Conservation (phyloP, 1,140 invertebrate genomes). For the Neomicropteryx cornuta region DNA sequence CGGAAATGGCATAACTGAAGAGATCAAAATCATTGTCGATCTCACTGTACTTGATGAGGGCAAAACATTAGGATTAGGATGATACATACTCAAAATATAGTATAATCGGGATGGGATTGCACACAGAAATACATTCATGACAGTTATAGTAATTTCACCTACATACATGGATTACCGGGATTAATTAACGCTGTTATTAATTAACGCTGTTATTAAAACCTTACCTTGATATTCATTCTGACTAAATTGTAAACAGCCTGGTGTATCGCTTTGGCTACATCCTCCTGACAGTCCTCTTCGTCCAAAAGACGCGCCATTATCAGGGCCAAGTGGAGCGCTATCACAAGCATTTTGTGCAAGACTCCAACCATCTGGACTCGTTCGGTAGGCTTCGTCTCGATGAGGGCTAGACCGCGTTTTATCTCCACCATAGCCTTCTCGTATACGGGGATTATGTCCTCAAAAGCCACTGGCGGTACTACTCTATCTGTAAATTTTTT, state of each 20-base stretch:
- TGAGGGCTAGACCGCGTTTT: slow-evolving; percentile 39
- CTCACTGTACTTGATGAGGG: too few relatives aligned
- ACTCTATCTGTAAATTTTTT: slow-evolving; percentile 45
- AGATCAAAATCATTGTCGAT: too few relatives aligned
- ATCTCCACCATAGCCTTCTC: slow-evolving; percentile 65
- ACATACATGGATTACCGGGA: too few relatives aligned
- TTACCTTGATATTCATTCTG: slow-evolving; percentile 55
- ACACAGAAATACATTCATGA: too few relatives aligned
- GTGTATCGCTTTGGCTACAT: slow-evolving; percentile 45
- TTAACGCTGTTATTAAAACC: too few relatives aligned
- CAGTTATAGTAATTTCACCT: too few relatives aligned
- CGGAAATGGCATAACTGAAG: too few relatives aligned
- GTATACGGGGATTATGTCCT: slow-evolving; percentile 74
- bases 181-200: too few relatives aligned
- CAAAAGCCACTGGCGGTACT: slow-evolving; percentile 65
- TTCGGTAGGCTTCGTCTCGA: slow-evolving; percentile 40
- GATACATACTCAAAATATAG: too few relatives aligned
- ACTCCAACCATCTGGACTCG: slow-evolving; percentile 61
- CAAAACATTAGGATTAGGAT: too few relatives aligned
- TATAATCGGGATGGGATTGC: too few relatives aligned
- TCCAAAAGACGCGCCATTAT: slow-evolving; percentile 55
- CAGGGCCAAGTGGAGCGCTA: slow-evolving; percentile 71
- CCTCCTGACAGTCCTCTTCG: slow-evolving; percentile 37
- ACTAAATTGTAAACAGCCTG: slow-evolving; percentile 61
- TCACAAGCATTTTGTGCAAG: slow-evolving; percentile 74